Percentiles rank a stretch among this genome's conserved stretches.
phyloP scores from a whole-genome alignment of 2,888 invertebrate genomes.

The Schizaphis graminum region DNA sequence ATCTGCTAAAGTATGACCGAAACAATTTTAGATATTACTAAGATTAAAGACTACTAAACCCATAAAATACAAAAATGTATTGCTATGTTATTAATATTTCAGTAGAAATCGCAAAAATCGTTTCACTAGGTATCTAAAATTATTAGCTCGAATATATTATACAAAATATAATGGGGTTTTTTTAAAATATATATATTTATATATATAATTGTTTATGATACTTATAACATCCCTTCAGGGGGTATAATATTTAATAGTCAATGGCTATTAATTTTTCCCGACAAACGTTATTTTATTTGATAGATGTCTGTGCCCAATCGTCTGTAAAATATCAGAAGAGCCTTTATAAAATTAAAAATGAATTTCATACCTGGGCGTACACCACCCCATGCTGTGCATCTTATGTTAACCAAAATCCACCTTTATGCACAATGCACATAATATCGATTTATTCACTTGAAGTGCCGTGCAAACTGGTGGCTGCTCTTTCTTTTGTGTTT shows the following conservation, averaged over 20 bases:
- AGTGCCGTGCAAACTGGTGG: slow-evolving; percentile 31
- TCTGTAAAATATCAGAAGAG: slow-evolving; percentile 54
- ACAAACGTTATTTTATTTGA: slow-evolving; percentile 41
- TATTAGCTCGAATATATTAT: not conserved
- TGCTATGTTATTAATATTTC: not conserved
- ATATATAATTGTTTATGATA: not conserved
- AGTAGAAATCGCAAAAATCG: not conserved
- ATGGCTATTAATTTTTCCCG: slow-evolving; percentile 57
- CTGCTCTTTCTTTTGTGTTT: slow-evolving; percentile 37
- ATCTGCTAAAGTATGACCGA: too few relatives aligned
- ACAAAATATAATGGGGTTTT: not conserved
- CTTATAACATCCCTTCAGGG: not conserved
- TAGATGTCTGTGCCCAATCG: slow-evolving; percentile 48
- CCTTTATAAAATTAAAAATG: slow-evolving; percentile 54
- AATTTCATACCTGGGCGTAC: slow-evolving; percentile 63
- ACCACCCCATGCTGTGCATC: slow-evolving; percentile 53
- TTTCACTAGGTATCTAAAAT: not conserved
- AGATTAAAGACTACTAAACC: not conserved
- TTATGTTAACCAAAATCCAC: slow-evolving; percentile 50
- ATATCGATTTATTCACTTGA: slow-evolving; percentile 50
- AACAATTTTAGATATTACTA: too few relatives aligned
- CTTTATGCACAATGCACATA: slow-evolving; percentile 21
- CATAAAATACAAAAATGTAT: not conserved
- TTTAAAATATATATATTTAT: not conserved
- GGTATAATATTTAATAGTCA: slow-evolving; percentile 33